Evolutionary conservation across 2,888 invertebrate species (phyloP), one percentile per base, ranked within the genome.

Genomic region (Aspidiotus destructor): DNA sequence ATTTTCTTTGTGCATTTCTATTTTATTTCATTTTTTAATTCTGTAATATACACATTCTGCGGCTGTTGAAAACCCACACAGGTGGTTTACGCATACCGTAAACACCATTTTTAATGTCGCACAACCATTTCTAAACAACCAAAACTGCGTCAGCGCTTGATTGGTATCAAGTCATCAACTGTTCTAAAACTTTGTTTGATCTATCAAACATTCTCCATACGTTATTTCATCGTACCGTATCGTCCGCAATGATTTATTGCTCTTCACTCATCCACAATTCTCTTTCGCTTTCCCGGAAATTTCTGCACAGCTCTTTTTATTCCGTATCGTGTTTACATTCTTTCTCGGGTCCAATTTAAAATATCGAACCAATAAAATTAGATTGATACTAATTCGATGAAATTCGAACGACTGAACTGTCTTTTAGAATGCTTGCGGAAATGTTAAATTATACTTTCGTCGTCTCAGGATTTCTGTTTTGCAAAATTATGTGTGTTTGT

Each of bases 101-200:
- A 67, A 67, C 58, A 54, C 17, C 67, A 52, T 58, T 67, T 67
- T 67, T 67, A 67, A 67, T 67, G 67, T 67, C 67, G 67, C 67
- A 52, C 67, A 67, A 67, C 67, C 67, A 67, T 67, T 67, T 67
- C 48, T 67, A 67, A 67, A 67, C 67, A 67, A 58, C 67, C 67
- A 60, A 67, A 67, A 67, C 57, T 58, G 67, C 67, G 67, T 67
- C 57, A 67, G 67, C 67, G 60, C 67, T 67, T 67, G 67, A 67
- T 67, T 67, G 67, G 67, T 67, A 67, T 67, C 67, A 67, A 67
- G 58, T 67, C 48, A 60, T 67, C 28, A 17, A 54, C 9, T n/a
- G 52, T 15, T 54, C 6, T 52, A 67, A 67, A 67, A 58, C 67
- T 41, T 67, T 67, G 67, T 67, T 67, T 67, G 57, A 60, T 67